A percentile compares a stretch with the other conserved stretches of the same genome.
Evolutionary conservation across 2,113 vertebrate genomes (phyloP).

Genomic region (Glareola pratincola): DNA sequence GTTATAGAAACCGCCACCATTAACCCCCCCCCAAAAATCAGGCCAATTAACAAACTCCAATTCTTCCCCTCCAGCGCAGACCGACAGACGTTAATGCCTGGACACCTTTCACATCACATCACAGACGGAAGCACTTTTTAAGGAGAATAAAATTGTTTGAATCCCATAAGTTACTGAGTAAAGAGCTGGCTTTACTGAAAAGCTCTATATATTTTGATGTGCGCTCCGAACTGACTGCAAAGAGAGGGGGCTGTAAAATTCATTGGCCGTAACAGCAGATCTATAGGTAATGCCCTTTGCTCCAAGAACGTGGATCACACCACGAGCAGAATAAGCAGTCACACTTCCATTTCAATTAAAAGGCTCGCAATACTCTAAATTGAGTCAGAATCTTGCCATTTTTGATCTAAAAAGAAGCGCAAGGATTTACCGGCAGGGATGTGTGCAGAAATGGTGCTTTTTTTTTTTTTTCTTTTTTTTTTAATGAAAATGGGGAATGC

Average conservation of each 20-base stretch:
- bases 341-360: slow-evolving; percentile 1
- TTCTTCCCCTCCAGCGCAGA: neutral
- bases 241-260: slow-evolving; percentile 35
- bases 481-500: neutral
- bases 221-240: neutral
- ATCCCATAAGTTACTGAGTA: neutral
- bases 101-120: neutral
- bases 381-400: neutral
- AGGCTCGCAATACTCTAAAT: neutral
- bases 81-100: neutral
- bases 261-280: slow-evolving; percentile 11
- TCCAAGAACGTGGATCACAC: slow-evolving; percentile 11
- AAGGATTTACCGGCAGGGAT: slow-evolving; percentile 35
- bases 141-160: slow-evolving; percentile 40
- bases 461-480: neutral
- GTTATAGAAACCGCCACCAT: neutral
- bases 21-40: neutral
- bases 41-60: neutral
- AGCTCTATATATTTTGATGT: slow-evolving; percentile 35
- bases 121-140: slow-evolving; percentile 33
- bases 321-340: slow-evolving; percentile 16
- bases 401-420: neutral
- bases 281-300: slow-evolving; percentile 37
- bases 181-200: slow-evolving; percentile 38
- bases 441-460: neutral